Percentiles rank a stretch among this genome's conserved stretches.
These are phyloP conservation scores for Mallotus villosus DNA, from an alignment of 2,797 vertebrate species.

Conservation along the genomic window DNA sequence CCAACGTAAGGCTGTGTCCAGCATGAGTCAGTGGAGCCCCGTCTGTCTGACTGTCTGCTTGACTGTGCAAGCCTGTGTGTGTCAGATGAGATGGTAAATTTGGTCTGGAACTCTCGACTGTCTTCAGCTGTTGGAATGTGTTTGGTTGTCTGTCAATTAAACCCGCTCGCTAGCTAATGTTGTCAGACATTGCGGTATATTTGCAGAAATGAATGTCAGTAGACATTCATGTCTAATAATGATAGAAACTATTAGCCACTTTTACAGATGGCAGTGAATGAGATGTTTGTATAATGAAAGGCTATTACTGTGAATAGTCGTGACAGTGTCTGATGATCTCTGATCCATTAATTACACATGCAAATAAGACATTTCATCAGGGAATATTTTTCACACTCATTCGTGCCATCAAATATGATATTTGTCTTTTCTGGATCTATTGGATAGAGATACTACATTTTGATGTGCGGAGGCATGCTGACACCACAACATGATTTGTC, in stretches of 20 bases:
- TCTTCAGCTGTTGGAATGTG: constrained; percentile 72
- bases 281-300: too few species aligned
- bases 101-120: constrained; percentile 35
- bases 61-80: background rate
- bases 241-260: background rate
- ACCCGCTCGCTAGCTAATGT: constrained; percentile 27
- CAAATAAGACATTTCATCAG: too few species aligned
- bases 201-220: constrained; percentile 31
- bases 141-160: constrained; percentile 68
- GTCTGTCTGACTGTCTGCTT: background rate
- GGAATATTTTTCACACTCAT: too few species aligned
- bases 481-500: background rate
- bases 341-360: too few species aligned
- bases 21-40: constrained; percentile 2
- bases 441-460: constrained; percentile 23
- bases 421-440: background rate
- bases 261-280: background rate
- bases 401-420: too few species aligned
- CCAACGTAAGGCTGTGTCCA: background rate
- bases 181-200: constrained; percentile 50
- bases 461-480: constrained; percentile 42
- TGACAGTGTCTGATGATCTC: too few species aligned
- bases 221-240: too few species aligned
- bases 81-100: constrained; percentile 22
- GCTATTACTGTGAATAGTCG: too few species aligned